These are phyloP conservation scores for Cassiopea andromeda DNA, from an alignment of 30 jellyfish, hydroid and myxozoan species.

Conservation along the genomic window DNA sequence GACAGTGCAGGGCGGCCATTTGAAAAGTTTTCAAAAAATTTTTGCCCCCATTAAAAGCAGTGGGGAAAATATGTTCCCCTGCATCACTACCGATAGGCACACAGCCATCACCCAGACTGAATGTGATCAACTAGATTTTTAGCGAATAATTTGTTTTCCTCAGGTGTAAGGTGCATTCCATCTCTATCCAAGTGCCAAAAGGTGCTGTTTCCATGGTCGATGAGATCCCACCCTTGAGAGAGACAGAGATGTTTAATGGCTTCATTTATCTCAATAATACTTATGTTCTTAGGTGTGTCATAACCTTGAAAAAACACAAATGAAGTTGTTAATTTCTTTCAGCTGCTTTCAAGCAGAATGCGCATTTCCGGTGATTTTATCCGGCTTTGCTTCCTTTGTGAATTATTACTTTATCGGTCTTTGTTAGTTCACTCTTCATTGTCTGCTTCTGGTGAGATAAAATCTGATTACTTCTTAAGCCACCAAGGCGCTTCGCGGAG, in stretches of 20 bases:
- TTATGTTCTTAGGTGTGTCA: not conserved
- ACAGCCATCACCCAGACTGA: not conserved
- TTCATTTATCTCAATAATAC: not conserved
- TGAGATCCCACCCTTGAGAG: not conserved
- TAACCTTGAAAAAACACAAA: not conserved
- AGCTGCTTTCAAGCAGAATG: not conserved
- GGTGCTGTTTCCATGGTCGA: not conserved
- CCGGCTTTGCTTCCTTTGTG: not conserved
- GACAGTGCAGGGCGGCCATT: not conserved
- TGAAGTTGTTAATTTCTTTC: not conserved
- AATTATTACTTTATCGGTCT: not conserved
- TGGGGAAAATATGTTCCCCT: not conserved
- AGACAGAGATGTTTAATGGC: not conserved
- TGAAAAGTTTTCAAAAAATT: not conserved
- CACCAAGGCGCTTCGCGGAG: not conserved
- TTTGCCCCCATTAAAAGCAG: not conserved
- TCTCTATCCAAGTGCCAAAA: not conserved
- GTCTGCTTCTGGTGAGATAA: not conserved
- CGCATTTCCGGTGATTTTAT: not conserved
- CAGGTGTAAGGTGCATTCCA: not conserved
- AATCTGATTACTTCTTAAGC: not conserved
- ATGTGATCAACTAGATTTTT: not conserved
- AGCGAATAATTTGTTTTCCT: not conserved
- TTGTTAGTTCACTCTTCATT: not conserved
- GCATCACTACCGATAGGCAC: not conserved